Evolutionary conservation across 2,797 vertebrate species (phyloP), one percentile per base, ranked within the genome.

Genomic region (Microctenopoma lineatum): DNA sequence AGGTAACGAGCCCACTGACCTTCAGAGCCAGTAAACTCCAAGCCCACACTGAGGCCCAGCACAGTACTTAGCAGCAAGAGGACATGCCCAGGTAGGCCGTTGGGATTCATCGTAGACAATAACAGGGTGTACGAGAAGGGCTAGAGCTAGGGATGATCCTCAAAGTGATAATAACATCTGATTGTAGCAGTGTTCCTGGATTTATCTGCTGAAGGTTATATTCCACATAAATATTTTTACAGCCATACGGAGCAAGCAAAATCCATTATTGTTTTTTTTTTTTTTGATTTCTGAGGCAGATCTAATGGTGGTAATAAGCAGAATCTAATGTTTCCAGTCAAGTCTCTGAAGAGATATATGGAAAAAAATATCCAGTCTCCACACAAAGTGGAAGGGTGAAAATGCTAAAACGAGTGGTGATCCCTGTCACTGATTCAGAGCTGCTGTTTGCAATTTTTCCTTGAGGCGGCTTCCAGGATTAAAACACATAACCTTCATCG

Each of bases 1-100:
- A 96, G 91, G 90, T 97, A 99, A 75, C 97, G 97, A 70, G 96
- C 95, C 97, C 97, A 99, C 86, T 98, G 97, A 80, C 95, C 96
- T 54, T 95, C 93, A n/a, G 96, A 93, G 69, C 97, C 98, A 77
- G 96, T 95, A 80, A 99, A 99, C 93, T 99, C 97, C 47, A 99
- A 88, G 70, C 96, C 95, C 73, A 92, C 78, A 80, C 93, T 95
- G 55, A 97, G 89, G 75, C 95, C 95, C 79, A 97, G 81, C 65
- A 96, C 69, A 52, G 94, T 93, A 80, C 95, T 93, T 76, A 99
- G 91, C 76, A 97, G 90, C 84, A 98, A 85, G 84, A 95, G 92
- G 77, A 94, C 86, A 90, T 92, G 93, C 74, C 95, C 85, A 81
- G 92, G 92, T 75, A 95, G 91, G 87, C 89, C 92, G 67, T 92